Conservation (phyloP, 2,113 vertebrate species). For the Cyanoderma ruficeps region DNA sequence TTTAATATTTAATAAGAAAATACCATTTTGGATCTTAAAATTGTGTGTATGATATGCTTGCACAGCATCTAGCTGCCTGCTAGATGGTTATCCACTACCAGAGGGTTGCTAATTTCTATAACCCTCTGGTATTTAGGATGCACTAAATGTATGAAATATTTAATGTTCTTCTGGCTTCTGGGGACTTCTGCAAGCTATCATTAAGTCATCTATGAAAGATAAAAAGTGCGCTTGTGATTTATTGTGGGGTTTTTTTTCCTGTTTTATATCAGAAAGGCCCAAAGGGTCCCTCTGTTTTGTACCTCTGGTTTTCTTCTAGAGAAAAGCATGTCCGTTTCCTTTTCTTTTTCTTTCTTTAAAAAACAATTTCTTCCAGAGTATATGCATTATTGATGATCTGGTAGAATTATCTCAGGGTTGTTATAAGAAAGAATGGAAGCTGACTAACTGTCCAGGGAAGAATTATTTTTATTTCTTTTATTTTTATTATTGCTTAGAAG, state of each 20-base stretch:
- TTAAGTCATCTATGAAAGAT: not conserved
- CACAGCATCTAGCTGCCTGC: not conserved
- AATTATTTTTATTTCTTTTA: not conserved
- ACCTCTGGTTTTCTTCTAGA: not conserved
- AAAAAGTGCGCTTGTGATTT: not conserved
- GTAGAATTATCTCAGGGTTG: not conserved
- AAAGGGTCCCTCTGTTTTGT: not conserved
- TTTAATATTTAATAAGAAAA: slow-evolving; percentile 20
- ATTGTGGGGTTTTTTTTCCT: not conserved
- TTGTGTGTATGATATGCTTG: not conserved
- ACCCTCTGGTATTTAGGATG: not conserved
- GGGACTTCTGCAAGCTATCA: not conserved
- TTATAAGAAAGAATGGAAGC: not conserved
- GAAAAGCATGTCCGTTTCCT: not conserved
- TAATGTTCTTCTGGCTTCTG: not conserved
- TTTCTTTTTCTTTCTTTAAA: not conserved
- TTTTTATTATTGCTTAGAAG: not conserved
- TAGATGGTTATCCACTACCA: not conserved
- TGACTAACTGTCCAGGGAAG: not conserved
- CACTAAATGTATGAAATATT: not conserved
- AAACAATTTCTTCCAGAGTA: not conserved
- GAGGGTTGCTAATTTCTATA: not conserved
- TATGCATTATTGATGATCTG: not conserved
- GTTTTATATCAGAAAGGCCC: not conserved
- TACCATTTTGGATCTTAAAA: not conserved